These are phyloP conservation scores for Scelioninae gen. 1 DNA, from an alignment of 2,888 invertebrate genomes.

Conservation along the genomic window DNA sequence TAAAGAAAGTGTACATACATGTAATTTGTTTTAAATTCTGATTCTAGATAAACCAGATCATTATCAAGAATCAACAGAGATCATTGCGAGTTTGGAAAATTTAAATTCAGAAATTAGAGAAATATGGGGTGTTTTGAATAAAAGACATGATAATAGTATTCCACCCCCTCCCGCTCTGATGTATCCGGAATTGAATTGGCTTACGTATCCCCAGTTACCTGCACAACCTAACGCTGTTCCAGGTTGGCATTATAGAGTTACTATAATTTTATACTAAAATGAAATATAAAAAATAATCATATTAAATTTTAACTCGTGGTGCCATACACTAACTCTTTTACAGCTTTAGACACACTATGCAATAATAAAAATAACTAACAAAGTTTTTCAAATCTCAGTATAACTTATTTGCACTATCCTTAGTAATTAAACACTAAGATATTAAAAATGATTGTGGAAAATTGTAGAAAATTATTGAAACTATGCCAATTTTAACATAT, in stretches of 20 bases:
- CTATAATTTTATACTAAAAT: no score
- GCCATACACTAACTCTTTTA: no score
- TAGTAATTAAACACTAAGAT: no score
- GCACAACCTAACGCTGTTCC: constrained; percentile 77
- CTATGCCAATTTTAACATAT: no score
- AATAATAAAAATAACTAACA: not conserved
- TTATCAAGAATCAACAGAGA: constrained; percentile 88
- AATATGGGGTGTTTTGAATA: constrained; percentile 88
- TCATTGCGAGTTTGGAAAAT: constrained; percentile 89
- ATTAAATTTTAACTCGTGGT: no score
- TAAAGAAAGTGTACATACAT: not conserved
- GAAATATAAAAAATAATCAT: no score
- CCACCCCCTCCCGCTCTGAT: constrained; percentile 85
- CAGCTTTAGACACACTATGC: no score
- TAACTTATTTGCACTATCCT: no score
- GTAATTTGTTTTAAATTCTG: not conserved
- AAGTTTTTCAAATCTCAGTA: not conserved
- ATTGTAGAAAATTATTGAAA: no score
- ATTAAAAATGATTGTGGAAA: no score
- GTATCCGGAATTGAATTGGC: constrained; percentile 86
- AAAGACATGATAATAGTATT: constrained; percentile 86
- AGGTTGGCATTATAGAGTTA: constrained; percentile 72
- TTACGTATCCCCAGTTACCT: constrained; percentile 81
- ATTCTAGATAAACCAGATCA: constrained; percentile 83
- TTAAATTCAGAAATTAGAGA: constrained; percentile 89